phyloP scores from a whole-genome alignment of 2,888 invertebrate species.

The Chrysomela aeneicollis region DNA sequence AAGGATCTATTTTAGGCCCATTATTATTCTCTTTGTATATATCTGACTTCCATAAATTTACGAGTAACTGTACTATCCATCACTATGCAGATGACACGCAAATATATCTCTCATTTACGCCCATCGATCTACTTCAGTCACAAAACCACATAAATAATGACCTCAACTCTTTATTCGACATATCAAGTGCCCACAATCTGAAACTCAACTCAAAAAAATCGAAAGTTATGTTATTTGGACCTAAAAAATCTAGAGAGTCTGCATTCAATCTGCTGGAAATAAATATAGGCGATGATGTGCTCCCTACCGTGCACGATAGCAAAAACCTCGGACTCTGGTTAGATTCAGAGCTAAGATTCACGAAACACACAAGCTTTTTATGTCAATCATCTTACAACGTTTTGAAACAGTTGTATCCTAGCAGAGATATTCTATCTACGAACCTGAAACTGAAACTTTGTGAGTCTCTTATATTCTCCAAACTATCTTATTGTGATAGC shows the following conservation, averaged over 20 bases:
- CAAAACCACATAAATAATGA: slow-evolving; percentile 2
- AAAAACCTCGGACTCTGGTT: neutral
- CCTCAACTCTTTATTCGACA: too few species aligned
- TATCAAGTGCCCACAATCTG: neutral
- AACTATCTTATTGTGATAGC: neutral
- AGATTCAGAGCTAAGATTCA: neutral
- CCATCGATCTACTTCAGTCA: neutral
- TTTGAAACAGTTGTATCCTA: too few species aligned
- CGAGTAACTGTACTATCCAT: neutral
- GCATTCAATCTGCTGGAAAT: neutral
- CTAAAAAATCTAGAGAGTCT: neutral
- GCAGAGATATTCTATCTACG: neutral
- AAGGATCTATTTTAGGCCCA: slow-evolving; percentile 1
- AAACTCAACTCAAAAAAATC: neutral
- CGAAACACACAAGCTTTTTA: neutral
- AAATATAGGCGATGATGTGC: neutral
- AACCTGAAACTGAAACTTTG: neutral
- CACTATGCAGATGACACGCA: slow-evolving; percentile 19
- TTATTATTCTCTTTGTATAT: slow-evolving; percentile 1
- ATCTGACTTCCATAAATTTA: slow-evolving; percentile 1
- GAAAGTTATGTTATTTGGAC: neutral
- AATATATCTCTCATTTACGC: slow-evolving; percentile 6
- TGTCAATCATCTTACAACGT: neutral
- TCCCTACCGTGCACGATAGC: neutral
- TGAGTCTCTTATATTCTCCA: neutral